Percentiles rank a stretch among this genome's conserved stretches.
These are phyloP conservation scores for Tetragonula carbonaria DNA, from an alignment of 2,888 invertebrate genomes.

Conservation along the genomic window DNA sequence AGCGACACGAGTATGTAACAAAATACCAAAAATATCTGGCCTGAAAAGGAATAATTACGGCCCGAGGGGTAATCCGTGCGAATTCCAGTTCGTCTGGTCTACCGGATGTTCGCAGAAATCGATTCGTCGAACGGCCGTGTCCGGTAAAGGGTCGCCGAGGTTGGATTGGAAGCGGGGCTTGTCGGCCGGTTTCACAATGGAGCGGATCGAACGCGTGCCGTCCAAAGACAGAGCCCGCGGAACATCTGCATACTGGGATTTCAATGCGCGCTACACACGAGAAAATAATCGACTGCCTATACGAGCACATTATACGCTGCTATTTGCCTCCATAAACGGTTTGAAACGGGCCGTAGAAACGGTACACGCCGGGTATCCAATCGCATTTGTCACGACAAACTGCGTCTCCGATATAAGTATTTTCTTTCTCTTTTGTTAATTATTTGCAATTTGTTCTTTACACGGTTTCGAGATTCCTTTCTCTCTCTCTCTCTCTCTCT, in stretches of 20 bases:
- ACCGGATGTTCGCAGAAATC: conserved; percentile 66
- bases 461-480: no score
- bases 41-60: conserved; percentile 9
- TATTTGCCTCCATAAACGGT: conserved; percentile 50
- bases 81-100: conserved; percentile 45
- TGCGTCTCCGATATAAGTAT: neutral
- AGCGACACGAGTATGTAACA: neutral
- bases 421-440: neutral
- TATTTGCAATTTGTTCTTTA: neutral
- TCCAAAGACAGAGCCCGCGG: conserved; percentile 53
- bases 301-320: conserved; percentile 3
- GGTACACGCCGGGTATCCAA: conserved; percentile 15
- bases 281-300: conserved; percentile 56
- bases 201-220: conserved; percentile 70
- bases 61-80: conserved; percentile 43
- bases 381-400: conserved; percentile 24
- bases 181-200: conserved; percentile 65
- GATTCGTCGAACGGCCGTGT: conserved; percentile 64
- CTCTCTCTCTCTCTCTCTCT: no score
- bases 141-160: conserved; percentile 56
- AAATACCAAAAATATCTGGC: conserved; percentile 52
- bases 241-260: conserved; percentile 60
- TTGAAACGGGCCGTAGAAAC: conserved; percentile 21
- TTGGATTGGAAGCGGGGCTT: conserved; percentile 61
- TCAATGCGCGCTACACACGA: conserved; percentile 45